These are phyloP conservation scores for Pseudomyrmex gracilis DNA, from an alignment of 1,140 invertebrate species.

Conservation along the genomic window DNA sequence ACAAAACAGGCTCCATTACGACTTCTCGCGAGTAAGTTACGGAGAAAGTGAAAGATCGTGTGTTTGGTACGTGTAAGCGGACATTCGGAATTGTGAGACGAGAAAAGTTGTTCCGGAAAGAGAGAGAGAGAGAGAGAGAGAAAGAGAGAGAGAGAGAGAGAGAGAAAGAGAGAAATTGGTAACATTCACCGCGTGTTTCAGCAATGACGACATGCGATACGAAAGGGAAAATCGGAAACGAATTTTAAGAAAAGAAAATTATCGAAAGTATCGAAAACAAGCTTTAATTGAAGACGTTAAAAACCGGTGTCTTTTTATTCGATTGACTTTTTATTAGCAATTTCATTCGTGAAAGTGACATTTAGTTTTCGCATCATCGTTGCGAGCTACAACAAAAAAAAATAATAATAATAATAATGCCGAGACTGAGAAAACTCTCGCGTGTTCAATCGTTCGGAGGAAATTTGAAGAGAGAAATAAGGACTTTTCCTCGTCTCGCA, in stretches of 20 bases:
- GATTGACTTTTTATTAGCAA: neutral
- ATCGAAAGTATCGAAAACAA: constrained; percentile 2
- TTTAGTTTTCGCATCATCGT: neutral
- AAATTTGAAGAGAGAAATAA: constrained; percentile 17
- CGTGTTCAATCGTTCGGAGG: neutral
- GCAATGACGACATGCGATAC: constrained; percentile 25
- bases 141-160: too few relatives aligned
- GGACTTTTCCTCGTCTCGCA: neutral
- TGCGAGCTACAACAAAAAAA: neutral
- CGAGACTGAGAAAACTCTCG: neutral
- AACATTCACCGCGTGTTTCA: constrained; percentile 18
- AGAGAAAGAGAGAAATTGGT: neutral
- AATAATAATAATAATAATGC: too few relatives aligned
- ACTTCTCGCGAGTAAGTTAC: constrained; percentile 3
- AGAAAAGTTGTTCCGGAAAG: neutral
- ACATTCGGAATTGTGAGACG: constrained; percentile 15
- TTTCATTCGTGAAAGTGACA: constrained; percentile 15
- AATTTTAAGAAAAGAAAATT: neutral
- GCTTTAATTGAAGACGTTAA: too few relatives aligned
- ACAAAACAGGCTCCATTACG: neutral
- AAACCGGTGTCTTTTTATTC: too few relatives aligned
- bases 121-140: too few relatives aligned
- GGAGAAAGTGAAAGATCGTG: constrained; percentile 53
- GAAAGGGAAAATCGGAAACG: constrained; percentile 27
- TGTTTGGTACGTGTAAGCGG: constrained; percentile 21